A percentile compares a stretch with the other conserved stretches of the same genome.
These are phyloP conservation scores for Grammomys dolichurus DNA, from an alignment of 2,113 vertebrate genomes.

Conservation along the genomic window DNA sequence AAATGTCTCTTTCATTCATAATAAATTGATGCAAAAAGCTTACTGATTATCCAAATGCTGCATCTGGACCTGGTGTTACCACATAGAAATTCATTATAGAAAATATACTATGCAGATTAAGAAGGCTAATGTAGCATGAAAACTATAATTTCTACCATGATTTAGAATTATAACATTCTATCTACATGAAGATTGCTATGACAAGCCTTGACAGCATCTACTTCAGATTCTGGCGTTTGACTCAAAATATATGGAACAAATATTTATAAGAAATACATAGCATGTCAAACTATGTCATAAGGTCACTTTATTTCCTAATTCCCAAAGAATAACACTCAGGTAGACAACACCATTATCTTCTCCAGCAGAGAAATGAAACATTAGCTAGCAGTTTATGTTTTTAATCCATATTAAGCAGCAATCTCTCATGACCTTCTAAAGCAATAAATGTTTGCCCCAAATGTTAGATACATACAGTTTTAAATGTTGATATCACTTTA, in stretches of 20 bases:
- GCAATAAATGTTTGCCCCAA: neutral
- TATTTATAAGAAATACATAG: conserved; percentile 39
- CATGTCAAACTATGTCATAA: neutral
- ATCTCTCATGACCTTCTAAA: neutral
- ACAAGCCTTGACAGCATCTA: conserved; percentile 39
- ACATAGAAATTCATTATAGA: conserved; percentile 73
- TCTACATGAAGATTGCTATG: conserved; percentile 58
- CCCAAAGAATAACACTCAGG: conserved; percentile 26
- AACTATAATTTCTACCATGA: conserved; percentile 65
- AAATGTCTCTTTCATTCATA: conserved; percentile 72
- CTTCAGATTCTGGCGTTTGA: conserved; percentile 26
- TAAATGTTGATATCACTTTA: neutral
- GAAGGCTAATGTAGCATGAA: conserved; percentile 70
- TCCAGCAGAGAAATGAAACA: neutral
- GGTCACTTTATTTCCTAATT: conserved; percentile 19
- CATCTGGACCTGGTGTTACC: conserved; percentile 67
- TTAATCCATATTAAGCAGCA: neutral
- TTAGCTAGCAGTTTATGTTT: neutral
- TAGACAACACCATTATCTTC: neutral
- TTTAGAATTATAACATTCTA: conserved; percentile 65
- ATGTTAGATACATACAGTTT: neutral
- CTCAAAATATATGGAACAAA: conserved; percentile 19
- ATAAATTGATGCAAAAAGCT: conserved; percentile 73
- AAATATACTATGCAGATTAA: conserved; percentile 78
- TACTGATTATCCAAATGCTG: conserved; percentile 72